Percentiles rank a stretch among this genome's conserved stretches.
phyloP scores from a whole-genome alignment of 2,888 invertebrate genomes.

The Cephus nigrinus region DNA sequence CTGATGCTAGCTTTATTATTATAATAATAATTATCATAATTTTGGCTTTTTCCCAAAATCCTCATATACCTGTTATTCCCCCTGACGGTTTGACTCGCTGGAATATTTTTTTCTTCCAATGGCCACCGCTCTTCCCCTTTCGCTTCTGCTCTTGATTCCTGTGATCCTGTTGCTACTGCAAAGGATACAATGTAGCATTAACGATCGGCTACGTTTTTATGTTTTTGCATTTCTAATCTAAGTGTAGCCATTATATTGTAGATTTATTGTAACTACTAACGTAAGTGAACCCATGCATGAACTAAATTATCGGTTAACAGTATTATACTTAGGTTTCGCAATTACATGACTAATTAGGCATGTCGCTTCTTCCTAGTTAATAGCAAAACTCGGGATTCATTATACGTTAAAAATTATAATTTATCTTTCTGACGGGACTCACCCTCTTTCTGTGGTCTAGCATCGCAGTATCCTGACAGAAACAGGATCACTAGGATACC shows the following conservation, averaged over 20 bases:
- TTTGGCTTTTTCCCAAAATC: conserved; percentile 47
- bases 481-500: conserved; percentile 51
- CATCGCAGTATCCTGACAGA: conserved; percentile 47
- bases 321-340: background rate
- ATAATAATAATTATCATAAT: conserved; percentile 40
- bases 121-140: background rate
- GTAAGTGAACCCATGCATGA: background rate
- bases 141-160: background rate
- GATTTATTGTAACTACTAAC: background rate
- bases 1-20: conserved; percentile 18
- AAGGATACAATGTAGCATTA: background rate
- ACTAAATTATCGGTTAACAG: background rate
- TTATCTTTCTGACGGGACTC: conserved; percentile 26
- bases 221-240: background rate
- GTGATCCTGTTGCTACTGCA: background rate
- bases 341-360: background rate
- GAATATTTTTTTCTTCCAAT: conserved; percentile 7
- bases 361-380: background rate
- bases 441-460: conserved; percentile 57
- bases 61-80: conserved; percentile 62
- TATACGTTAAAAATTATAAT: background rate
- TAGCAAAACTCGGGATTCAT: background rate
- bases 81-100: conserved; percentile 33
- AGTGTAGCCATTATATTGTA: background rate
- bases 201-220: background rate